phyloP scores from a whole-genome alignment of 2,888 invertebrate genomes.

The Alloplasta piceator region DNA sequence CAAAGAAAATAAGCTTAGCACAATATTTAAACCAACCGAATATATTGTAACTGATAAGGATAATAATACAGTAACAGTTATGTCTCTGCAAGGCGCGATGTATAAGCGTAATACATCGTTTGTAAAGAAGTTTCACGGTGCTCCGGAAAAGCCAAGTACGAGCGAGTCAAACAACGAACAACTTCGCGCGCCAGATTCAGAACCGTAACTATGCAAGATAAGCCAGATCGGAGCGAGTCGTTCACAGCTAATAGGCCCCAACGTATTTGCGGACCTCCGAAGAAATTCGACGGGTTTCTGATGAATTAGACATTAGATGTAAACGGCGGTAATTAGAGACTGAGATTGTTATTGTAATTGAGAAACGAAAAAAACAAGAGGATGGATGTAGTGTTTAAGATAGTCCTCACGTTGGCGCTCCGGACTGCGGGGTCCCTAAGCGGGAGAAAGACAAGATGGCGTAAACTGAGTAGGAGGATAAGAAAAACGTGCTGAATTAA shows the following conservation, averaged over 20 bases:
- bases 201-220: no score
- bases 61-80: no score
- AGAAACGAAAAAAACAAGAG: no score
- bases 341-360: conserved; percentile 27
- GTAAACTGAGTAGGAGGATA: neutral
- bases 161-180: no score
- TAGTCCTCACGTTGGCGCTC: neutral
- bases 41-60: no score
- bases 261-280: conserved; percentile 9
- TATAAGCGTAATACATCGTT: no score
- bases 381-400: neutral
- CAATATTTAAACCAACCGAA: no score
- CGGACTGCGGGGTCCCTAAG: neutral
- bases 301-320: neutral
- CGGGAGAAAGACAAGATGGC: neutral
- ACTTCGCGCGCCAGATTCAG: no score
- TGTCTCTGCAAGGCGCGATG: no score
- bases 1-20: no score
- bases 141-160: neutral
- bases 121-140: conserved; percentile 9
- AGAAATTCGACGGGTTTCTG: neutral
- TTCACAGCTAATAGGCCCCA: neutral
- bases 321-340: neutral
- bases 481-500: neutral
- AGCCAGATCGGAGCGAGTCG: no score